Evolutionary conservation across 2,888 invertebrate species (phyloP), one percentile per base, ranked within the genome.

Genomic region (Temnothorax ravouxi): DNA sequence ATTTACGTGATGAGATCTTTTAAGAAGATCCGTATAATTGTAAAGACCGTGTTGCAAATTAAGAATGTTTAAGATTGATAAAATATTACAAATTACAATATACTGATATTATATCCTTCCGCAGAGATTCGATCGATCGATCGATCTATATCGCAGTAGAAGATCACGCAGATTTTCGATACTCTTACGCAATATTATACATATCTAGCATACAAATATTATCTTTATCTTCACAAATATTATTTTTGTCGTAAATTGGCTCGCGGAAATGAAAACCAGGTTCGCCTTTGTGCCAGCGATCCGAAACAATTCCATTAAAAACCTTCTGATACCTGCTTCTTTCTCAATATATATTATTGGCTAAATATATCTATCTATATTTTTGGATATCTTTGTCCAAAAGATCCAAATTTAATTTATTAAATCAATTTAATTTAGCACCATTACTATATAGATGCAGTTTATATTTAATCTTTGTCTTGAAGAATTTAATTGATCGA

Each of bases 161-260:
- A 75, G 38, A 64, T 64, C 38, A 18, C 61, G 62, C 62, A 62
- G 47, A 47, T 44, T 8, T 8, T 29, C 25, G 38, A n/a, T 66
- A 1, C 13, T 18, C 34, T 47, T 47, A 47, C 72, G 59, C 44
- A 59, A 79, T 56, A 11, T 29, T 34, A 34, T 34, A 34, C 5
- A 34, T 34, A 25, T 47, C 18, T 79, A 47, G 38, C 64, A 34
- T 21, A 69, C 15, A 79, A 79, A 79, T 71, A 59, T 80, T 79
- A 79, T 80, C 38, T 72, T 72, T 72, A 79, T 77, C 69, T 77
- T 34, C 69, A 21, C 34, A 79, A 79, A 79, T 71, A 71, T 79
- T 77, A 77, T 69, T n/a, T 77, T 44, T 79, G 34, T 79, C 72
- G 6, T 41, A 47, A 72, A 72, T 47, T 72, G 34, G 21, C 18